phyloP scores from a whole-genome alignment of 2,797 vertebrate genomes.

The Fistularia commersonii region DNA sequence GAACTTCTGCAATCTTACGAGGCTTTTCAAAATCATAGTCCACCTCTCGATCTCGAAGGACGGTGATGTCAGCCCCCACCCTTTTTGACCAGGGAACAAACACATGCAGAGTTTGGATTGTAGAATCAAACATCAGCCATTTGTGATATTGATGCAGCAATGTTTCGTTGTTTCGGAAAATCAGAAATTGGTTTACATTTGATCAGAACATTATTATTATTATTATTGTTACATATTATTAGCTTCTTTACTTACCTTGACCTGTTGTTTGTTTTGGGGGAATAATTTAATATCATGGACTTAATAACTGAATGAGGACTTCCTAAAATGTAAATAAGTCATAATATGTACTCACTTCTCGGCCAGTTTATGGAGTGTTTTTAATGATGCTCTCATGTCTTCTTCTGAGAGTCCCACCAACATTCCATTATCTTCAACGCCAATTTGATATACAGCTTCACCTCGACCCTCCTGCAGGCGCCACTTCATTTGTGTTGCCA shows the following conservation, averaged over 20 bases:
- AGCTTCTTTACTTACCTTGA: neutral
- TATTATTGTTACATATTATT: too few species aligned
- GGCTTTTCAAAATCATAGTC: constrained; percentile 86
- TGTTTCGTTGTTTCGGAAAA: too few species aligned
- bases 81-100: constrained; percentile 58
- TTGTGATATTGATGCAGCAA: neutral
- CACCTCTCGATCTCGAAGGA: constrained; percentile 89
- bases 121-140: neutral
- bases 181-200: too few species aligned
- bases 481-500: constrained; percentile 99
- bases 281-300: neutral
- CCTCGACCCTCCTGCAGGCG: constrained; percentile 94
- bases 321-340: neutral
- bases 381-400: constrained; percentile 92
- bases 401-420: constrained; percentile 92
- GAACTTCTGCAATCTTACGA: constrained; percentile 91
- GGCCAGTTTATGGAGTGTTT: constrained; percentile 90
- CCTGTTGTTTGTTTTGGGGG: neutral
- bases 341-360: constrained; percentile 81
- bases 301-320: neutral
- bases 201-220: too few species aligned
- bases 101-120: neutral
- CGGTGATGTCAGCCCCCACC: constrained; percentile 92
- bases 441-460: constrained; percentile 97
- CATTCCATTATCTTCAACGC: constrained; percentile 96